Evolutionary conservation across 2,888 invertebrate species (phyloP), one percentile per base, ranked within the genome.

Genomic region (Lycaena phlaeas): DNA sequence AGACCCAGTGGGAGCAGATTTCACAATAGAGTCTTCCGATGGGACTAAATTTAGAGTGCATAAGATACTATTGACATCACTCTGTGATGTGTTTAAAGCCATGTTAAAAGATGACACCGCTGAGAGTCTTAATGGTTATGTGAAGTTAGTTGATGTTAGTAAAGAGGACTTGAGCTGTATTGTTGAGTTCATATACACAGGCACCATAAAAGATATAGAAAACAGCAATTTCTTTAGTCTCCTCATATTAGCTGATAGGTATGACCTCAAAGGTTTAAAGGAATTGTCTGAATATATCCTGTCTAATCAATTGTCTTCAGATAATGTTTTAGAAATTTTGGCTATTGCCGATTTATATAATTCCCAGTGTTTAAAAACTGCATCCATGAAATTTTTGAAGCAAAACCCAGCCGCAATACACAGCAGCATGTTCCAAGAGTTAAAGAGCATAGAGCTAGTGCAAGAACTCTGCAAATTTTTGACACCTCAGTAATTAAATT

Each of bases 61-160:
- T 48, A 77, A 70, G 54, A 51, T 60, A 1, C 52, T 82, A 2
- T 50, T 82, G 2, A 60, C 63, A 27, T 64, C 66, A 0, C 68
- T 72, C 39, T 82, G 84, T 47, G 81, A 81, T 42, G 79, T 82
- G 1, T 84, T 84, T 46, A 76, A 73, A 48, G 82, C 84, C 6
- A 84, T 84, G 84, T 56, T 84, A 0, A 76, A 73, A 47, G 73
- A 69, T 26, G 79, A 79, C 17, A 82, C 77, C 0, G 77, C 73
- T 0, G 82, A 84, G 47, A 74, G 73, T 43, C 68, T 71, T 48
- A 78, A 71, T 38, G 68, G 61, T 38, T 66, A 54, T 48, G 75
- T 82, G 0, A 75, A 71, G 47, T 57, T 81, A 14, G 49, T 69
- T 11, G 79, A 79, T 56, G 68, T 76, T 0, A 48, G 50, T 11